Evolutionary conservation across 92 coral and sea anemone genomes (phyloP).

Genomic region (Epizoanthus rinbou): DNA sequence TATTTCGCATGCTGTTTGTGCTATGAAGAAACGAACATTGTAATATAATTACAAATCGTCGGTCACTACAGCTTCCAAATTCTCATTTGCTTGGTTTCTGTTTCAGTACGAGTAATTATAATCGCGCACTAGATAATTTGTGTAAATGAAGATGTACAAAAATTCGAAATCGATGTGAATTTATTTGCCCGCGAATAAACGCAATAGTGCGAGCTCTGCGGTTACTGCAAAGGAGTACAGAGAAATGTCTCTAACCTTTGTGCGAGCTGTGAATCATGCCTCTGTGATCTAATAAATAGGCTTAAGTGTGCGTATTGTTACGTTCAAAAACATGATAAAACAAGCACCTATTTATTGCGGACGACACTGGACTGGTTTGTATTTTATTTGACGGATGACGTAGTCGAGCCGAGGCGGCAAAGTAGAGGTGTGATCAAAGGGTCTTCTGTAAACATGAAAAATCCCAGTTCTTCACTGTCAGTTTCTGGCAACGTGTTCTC

Average conservation of each 20-base stretch:
- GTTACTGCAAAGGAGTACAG: slow-evolving; percentile 54
- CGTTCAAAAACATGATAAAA: slow-evolving; percentile 62
- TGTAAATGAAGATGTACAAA: slow-evolving; percentile 56
- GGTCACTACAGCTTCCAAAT: not conserved
- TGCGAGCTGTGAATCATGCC: slow-evolving; percentile 58
- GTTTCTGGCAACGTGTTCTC: slow-evolving; percentile 73
- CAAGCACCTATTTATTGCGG: slow-evolving; percentile 56
- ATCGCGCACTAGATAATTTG: slow-evolving; percentile 53
- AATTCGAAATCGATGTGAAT: slow-evolving; percentile 54
- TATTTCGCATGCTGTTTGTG: slow-evolving; percentile 52
- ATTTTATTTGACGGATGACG: slow-evolving; percentile 6
- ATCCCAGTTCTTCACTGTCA: slow-evolving; percentile 56
- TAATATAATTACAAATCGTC: slow-evolving; percentile 51
- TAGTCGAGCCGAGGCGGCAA: not conserved
- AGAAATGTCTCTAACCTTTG: slow-evolving; percentile 62
- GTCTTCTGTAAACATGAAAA: slow-evolving; percentile 46
- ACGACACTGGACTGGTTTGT: slow-evolving; percentile 31
- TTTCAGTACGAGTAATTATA: slow-evolving; percentile 38
- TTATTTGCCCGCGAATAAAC: slow-evolving; percentile 66
- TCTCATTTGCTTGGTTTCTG: slow-evolving; percentile 10
- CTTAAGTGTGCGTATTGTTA: slow-evolving; percentile 60
- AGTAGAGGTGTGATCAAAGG: slow-evolving; percentile 11
- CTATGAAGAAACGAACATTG: slow-evolving; percentile 50
- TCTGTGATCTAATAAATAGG: slow-evolving; percentile 51
- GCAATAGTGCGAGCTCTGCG: slow-evolving; percentile 48